Evolutionary conservation across 2,888 invertebrate genomes (phyloP), one percentile per base, ranked within the genome.

Genomic region (Leistus spinibarbis): DNA sequence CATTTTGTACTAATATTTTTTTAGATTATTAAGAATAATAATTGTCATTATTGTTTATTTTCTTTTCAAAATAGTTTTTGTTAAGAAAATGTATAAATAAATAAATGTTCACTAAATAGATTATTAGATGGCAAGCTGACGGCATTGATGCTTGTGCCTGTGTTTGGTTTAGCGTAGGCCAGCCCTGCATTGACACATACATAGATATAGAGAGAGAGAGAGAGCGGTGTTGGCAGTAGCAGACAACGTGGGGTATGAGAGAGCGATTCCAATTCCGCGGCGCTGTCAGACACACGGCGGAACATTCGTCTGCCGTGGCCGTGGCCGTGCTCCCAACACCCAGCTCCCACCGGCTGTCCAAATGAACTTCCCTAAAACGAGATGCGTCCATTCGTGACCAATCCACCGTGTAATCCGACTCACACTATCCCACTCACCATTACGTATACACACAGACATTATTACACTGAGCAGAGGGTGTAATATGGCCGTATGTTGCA

Each of bases 331-430:
- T 56, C 10, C 56, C 20, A 19, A 17, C 17, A 63, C 9, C 10
- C 16, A 23, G 16, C 24, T 20, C 17, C n/a, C 62, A 69, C 69
- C 75, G 68, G 69, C 75, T 75, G 75, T 75, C 75, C 75, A 69
- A 75, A 75, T 75, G 75, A 75, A 75, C 75, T 69, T 63, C 73
- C 73, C 75, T 62, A 23, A 19, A 60, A 60, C 53, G 68, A 63
- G 76, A 76, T 76, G 76, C 76, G 70, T 76, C 76, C 76, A 76
- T 76, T 76, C 76, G 71, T 40, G 62, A 16, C 70, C 70, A 76
- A 76, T 76, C 76, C 76, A 76, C 56, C 76, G 70, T 76, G 71
- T 76, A 76, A 76, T 76, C 70, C 71, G 56, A 60, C 60, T 13
- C 17, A 60, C 60, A 60, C 60, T 60, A 22, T 19, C 60, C 19